A percentile compares a stretch with the other conserved stretches of the same genome.
Evolutionary conservation across 2,797 vertebrate species (phyloP).

Genomic region (Xenops minutus): DNA sequence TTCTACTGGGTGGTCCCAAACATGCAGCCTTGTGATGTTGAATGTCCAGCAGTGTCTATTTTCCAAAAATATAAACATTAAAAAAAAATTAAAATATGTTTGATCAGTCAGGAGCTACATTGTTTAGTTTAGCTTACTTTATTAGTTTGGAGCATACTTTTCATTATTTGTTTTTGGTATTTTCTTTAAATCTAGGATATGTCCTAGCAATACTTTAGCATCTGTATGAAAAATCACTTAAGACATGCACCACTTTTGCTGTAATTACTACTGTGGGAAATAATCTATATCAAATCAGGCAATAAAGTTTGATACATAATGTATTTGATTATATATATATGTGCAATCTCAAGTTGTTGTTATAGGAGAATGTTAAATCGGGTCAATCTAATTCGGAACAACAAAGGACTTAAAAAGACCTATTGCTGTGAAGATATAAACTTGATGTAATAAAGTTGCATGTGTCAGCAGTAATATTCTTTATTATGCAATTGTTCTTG

Average conservation of each 20-base stretch:
- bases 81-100: too few relatives aligned
- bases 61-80: not conserved
- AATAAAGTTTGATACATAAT: not conserved
- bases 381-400: not conserved
- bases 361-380: not conserved
- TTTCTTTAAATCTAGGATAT: not conserved
- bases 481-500: constrained; percentile 79
- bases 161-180: not conserved
- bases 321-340: not conserved
- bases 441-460: constrained; percentile 69
- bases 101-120: not conserved
- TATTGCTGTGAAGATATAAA: constrained; percentile 37
- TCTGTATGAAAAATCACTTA: not conserved
- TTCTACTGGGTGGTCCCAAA: not conserved
- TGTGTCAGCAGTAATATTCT: constrained; percentile 75
- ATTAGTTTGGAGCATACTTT: not conserved
- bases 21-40: not conserved
- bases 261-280: constrained; percentile 24
- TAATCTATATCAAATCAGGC: not conserved
- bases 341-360: not conserved
- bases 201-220: not conserved
- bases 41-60: not conserved
- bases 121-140: not conserved
- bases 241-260: not conserved
- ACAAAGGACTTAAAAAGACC: not conserved